Evolutionary conservation across 2,113 vertebrate species (phyloP).

Genomic region (Stegastes partitus): DNA sequence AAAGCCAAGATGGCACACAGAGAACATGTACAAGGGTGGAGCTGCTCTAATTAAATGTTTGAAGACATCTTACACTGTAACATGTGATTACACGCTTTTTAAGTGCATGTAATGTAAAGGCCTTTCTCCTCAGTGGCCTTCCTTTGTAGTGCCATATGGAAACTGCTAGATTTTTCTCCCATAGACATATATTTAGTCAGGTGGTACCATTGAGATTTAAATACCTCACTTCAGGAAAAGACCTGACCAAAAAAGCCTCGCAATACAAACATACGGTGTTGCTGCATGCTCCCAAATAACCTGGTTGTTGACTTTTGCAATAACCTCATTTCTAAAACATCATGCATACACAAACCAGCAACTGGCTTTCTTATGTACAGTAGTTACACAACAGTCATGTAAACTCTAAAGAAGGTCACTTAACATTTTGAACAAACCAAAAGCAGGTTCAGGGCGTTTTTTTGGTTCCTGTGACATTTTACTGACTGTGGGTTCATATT

Average conservation of each 20-base stretch:
- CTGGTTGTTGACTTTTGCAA: background rate
- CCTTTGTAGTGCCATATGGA: background rate
- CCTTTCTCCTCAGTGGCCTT: constrained; percentile 5
- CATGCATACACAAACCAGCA: background rate
- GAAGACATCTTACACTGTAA: constrained; percentile 13
- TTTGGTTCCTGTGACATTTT: background rate
- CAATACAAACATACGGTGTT: constrained; percentile 31
- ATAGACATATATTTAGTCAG: constrained; percentile 48
- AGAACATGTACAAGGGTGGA: constrained; percentile 64
- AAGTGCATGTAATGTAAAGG: constrained; percentile 12
- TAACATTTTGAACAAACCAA: background rate
- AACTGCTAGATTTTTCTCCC: background rate
- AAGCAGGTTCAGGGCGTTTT: too few relatives aligned
- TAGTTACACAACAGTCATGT: background rate
- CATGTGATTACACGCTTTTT: constrained; percentile 52
- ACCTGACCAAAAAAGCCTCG: constrained; percentile 15
- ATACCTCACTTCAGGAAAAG: constrained; percentile 38
- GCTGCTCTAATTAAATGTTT: constrained; percentile 63
- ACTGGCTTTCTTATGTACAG: background rate
- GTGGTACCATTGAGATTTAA: constrained; percentile 39
- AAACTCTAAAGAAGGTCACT: background rate
- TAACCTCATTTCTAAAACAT: background rate
- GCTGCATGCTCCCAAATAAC: background rate
- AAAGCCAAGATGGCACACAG: constrained; percentile 3
- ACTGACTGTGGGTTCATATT: background rate